Evolutionary conservation across 37 sponge, comb jelly and placozoan genomes (phyloP).

Genomic region (Geodia barretti): DNA sequence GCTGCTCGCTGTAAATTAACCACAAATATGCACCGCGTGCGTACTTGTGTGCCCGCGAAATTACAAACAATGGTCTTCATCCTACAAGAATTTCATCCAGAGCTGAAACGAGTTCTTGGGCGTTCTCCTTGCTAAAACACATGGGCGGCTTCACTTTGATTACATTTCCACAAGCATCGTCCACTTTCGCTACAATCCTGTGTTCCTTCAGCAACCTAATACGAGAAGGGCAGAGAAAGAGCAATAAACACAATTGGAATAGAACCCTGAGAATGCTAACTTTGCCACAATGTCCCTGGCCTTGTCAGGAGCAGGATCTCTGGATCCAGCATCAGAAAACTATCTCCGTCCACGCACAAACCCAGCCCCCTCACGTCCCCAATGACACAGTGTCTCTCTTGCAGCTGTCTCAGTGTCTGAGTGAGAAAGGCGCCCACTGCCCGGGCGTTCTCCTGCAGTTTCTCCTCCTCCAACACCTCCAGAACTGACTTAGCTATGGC

Average conservation of each 20-base stretch:
- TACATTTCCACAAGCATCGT: slow-evolving; percentile 71
- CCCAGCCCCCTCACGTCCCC: slow-evolving; percentile 88
- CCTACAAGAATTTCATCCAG: slow-evolving; percentile 11
- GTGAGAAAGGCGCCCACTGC: slow-evolving; percentile 62
- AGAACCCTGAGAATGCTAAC: neutral
- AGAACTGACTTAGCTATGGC: slow-evolving; percentile 80
- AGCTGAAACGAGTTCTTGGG: slow-evolving; percentile 27
- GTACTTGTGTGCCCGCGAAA: neutral
- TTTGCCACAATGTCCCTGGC: slow-evolving; percentile 12
- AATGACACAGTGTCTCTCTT: slow-evolving; percentile 52
- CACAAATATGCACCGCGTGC: too few relatives aligned
- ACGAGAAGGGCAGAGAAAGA: neutral
- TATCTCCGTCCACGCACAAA: slow-evolving; percentile 75
- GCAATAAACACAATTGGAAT: neutral
- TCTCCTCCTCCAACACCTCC: slow-evolving; percentile 64
- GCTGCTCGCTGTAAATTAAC: too few relatives aligned
- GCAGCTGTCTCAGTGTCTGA: slow-evolving; percentile 31
- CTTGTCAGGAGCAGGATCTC: neutral
- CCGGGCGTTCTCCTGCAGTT: slow-evolving; percentile 57
- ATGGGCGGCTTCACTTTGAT: slow-evolving; percentile 88
- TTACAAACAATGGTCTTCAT: neutral
- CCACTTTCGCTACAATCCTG: slow-evolving; percentile 57
- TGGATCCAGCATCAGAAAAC: neutral
- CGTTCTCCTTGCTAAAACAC: slow-evolving; percentile 64
- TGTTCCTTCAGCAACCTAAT: slow-evolving; percentile 44